phyloP scores from a whole-genome alignment of 2,888 invertebrate species.

The Idaea aversata region DNA sequence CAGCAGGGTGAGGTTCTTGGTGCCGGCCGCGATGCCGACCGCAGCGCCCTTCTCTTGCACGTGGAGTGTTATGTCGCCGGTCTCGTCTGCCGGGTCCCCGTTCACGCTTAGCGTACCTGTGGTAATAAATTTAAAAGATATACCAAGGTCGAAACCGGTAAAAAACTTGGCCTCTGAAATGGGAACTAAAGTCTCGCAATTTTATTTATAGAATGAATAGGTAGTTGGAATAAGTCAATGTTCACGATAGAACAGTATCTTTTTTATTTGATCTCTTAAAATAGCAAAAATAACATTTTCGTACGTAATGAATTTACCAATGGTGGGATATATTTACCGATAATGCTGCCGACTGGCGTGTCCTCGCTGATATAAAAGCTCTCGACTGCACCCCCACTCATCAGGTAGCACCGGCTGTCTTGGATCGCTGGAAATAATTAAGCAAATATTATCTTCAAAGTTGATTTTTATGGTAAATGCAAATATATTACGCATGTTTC shows the following conservation, averaged over 20 bases:
- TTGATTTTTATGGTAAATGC: neutral
- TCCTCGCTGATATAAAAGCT: conserved; percentile 95
- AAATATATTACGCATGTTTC: conserved; percentile 9
- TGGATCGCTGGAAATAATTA: conserved; percentile 79
- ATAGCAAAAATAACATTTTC: neutral
- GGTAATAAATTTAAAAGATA: too few species aligned
- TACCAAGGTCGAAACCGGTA: too few species aligned
- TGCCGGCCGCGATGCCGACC: conserved; percentile 86
- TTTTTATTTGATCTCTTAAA: too few species aligned
- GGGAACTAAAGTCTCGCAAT: too few species aligned
- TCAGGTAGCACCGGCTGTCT: conserved; percentile 93
- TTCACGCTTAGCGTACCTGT: conserved; percentile 86
- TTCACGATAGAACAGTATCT: too few species aligned
- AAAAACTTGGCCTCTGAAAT: too few species aligned
- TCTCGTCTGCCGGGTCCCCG: conserved; percentile 86
- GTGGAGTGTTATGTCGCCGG: conserved; percentile 88
- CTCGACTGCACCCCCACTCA: conserved; percentile 94
- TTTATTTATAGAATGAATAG: too few species aligned
- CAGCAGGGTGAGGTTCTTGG: conserved; percentile 89
- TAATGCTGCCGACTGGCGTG: conserved; percentile 87
- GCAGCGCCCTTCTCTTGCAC: conserved; percentile 91
- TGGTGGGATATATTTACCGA: conserved; percentile 74
- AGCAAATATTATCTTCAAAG: neutral
- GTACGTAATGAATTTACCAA: neutral
- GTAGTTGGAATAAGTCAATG: too few species aligned